These are phyloP conservation scores for Hemibagrus guttatus DNA, from an alignment of 2,797 vertebrate species.

Conservation along the genomic window DNA sequence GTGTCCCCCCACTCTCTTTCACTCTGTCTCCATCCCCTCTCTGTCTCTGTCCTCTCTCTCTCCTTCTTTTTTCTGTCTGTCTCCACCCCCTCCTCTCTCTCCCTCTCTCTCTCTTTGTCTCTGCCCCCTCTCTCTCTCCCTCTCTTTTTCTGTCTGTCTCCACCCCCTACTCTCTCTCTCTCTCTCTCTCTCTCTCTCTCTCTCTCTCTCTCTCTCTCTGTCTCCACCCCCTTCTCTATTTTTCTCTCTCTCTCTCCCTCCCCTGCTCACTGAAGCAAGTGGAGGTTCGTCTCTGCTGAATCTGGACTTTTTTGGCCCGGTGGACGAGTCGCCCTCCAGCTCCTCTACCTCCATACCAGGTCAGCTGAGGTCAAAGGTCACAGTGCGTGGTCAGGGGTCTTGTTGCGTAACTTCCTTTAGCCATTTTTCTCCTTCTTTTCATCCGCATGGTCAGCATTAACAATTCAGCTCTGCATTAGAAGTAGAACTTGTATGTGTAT, in stretches of 20 bases:
- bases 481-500: not conserved
- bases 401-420: not conserved
- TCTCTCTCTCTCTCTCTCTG: constrained; percentile 7
- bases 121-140: not conserved
- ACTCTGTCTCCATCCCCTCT: too few relatives aligned
- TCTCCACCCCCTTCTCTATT: constrained; percentile 38
- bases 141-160: constrained; percentile 20
- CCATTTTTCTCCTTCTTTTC: constrained; percentile 49
- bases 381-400: not conserved
- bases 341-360: constrained; percentile 92
- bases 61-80: not conserved
- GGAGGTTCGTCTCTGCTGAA: constrained; percentile 98
- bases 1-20: too few relatives aligned
- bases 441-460: constrained; percentile 4
- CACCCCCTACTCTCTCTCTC: not conserved
- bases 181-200: constrained; percentile 11
- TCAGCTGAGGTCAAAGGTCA: constrained; percentile 76
- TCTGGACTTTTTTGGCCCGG: constrained; percentile 99
- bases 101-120: too few relatives aligned
- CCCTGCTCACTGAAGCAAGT: constrained; percentile 81
- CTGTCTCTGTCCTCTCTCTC: not conserved
- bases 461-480: not conserved
- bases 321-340: constrained; percentile 95
- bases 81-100: not conserved
- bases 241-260: constrained; percentile 11